Evolutionary conservation across 1,140 invertebrate genomes (phyloP).

Genomic region (Diuraphis noxia): DNA sequence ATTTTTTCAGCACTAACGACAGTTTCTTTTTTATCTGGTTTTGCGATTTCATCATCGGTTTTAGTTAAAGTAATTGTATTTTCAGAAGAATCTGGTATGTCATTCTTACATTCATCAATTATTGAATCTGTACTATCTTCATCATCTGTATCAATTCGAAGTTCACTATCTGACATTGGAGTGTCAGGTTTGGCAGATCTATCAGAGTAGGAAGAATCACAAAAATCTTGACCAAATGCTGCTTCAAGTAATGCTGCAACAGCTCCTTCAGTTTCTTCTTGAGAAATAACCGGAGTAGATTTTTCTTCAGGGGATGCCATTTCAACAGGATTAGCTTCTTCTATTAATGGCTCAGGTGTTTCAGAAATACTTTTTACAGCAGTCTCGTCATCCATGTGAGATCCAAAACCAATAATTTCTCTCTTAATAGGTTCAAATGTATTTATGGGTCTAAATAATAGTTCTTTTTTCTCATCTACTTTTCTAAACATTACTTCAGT

Average conservation of each 20-base stretch:
- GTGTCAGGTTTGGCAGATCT: constrained; percentile 84
- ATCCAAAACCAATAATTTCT: constrained; percentile 73
- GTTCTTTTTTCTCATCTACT: constrained; percentile 39
- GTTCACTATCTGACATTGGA: constrained; percentile 78
- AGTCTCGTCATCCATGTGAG: constrained; percentile 59
- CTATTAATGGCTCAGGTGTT: not conserved
- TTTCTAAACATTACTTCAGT: constrained; percentile 44
- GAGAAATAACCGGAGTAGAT: constrained; percentile 80
- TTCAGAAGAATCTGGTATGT: constrained; percentile 62
- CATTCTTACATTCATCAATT: constrained; percentile 54
- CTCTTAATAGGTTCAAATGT: constrained; percentile 59
- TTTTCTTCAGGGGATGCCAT: constrained; percentile 69
- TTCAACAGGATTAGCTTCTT: constrained; percentile 43
- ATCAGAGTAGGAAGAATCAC: constrained; percentile 65
- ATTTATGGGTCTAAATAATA: constrained; percentile 55
- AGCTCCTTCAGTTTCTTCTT: constrained; percentile 90
- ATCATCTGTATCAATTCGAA: constrained; percentile 85
- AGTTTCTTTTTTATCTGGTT: not conserved
- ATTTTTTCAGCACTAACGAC: constrained; percentile 18
- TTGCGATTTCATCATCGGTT: constrained; percentile 6
- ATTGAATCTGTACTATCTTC: constrained; percentile 71
- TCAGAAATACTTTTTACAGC: constrained; percentile 54
- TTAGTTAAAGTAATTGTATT: constrained; percentile 61
- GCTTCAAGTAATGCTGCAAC: constrained; percentile 84
- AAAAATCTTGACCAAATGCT: constrained; percentile 71